These are phyloP conservation scores for Cheilosia scutellata DNA, from an alignment of 2,888 invertebrate species.

Conservation along the genomic window DNA sequence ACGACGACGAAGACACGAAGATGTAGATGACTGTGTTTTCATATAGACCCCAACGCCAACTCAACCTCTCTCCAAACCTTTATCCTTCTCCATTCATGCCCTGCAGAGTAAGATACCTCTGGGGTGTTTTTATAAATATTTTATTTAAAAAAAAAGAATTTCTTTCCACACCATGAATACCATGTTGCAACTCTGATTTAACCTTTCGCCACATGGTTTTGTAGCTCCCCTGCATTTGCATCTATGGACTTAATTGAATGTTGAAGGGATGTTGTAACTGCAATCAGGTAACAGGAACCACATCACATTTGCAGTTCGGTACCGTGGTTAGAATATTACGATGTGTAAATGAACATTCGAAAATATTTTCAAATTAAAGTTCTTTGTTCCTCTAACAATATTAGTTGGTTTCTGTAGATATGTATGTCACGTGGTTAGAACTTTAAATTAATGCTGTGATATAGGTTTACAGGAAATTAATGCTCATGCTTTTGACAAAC, in stretches of 20 bases:
- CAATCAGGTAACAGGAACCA: constrained; percentile 1
- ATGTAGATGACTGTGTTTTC: constrained; percentile 23
- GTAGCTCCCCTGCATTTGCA: constrained; percentile 13
- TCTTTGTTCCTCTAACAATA: neutral
- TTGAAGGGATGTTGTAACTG: constrained; percentile 17
- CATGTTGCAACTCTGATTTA: constrained; percentile 25
- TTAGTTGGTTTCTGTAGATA: neutral
- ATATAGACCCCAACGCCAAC: neutral
- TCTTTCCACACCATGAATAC: constrained; percentile 25
- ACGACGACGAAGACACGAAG: constrained; percentile 14
- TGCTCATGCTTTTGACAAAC: no score
- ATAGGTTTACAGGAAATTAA: no score
- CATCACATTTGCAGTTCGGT: neutral
- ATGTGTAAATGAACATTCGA: neutral
- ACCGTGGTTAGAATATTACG: neutral
- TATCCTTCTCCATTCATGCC: constrained; percentile 22
- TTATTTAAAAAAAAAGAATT: neutral
- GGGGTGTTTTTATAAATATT: constrained; percentile 31
- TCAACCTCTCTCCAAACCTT: neutral
- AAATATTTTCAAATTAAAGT: constrained; percentile 14
- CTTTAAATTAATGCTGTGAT: neutral
- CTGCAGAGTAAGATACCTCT: neutral
- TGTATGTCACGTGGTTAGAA: neutral
- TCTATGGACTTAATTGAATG: constrained; percentile 45
- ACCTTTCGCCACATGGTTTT: constrained; percentile 26